These are phyloP conservation scores for Potamarius usumacintae DNA, from an alignment of 2,113 vertebrate species.

Conservation along the genomic window DNA sequence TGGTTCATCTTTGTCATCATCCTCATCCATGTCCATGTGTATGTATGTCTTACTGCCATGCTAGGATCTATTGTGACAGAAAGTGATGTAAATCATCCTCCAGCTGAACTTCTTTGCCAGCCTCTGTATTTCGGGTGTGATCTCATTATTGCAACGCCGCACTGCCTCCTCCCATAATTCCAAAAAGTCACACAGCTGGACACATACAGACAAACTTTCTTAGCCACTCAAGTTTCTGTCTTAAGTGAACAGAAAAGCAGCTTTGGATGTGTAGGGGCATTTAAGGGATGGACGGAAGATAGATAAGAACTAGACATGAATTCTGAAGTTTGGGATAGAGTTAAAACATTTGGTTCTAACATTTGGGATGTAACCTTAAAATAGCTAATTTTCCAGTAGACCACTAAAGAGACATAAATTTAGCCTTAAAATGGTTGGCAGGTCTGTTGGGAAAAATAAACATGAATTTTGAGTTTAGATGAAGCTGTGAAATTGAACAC, in stretches of 20 bases:
- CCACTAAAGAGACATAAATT: neutral
- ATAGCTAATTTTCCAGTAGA: neutral
- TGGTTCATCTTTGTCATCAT: neutral
- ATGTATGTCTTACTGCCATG: neutral
- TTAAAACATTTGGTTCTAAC: neutral
- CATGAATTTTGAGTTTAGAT: neutral
- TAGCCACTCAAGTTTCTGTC: neutral
- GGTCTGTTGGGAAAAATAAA: neutral
- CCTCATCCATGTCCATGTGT: neutral
- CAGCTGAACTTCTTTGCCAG: conserved; percentile 68
- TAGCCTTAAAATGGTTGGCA: neutral
- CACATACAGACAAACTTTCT: conserved; percentile 16
- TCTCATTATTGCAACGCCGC: conserved; percentile 46
- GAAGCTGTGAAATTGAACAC: neutral
- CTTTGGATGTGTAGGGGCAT: neutral
- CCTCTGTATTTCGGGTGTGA: conserved; percentile 69
- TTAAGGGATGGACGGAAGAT: neutral
- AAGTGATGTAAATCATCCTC: conserved; percentile 71
- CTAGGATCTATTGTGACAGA: conserved; percentile 38
- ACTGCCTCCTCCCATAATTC: conserved; percentile 67
- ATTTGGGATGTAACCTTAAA: neutral
- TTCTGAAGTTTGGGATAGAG: neutral
- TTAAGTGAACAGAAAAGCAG: neutral
- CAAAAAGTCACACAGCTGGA: conserved; percentile 71
- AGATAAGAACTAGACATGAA: neutral